Evolutionary conservation across 2,888 invertebrate species (phyloP).

Genomic region (Leuctra nigra): DNA sequence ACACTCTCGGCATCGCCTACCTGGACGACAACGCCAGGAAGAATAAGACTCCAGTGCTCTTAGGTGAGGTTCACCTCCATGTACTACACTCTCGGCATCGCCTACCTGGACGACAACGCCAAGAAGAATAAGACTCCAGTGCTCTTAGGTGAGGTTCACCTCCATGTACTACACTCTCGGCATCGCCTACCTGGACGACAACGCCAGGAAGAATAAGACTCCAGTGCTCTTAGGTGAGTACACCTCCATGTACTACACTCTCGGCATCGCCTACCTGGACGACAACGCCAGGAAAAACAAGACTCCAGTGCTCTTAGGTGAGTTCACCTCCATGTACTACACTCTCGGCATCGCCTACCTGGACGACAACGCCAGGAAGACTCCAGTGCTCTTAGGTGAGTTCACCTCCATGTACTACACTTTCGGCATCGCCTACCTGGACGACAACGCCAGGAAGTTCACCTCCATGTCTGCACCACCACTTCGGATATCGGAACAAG

Average conservation of each 20-base stretch:
- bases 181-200: conserved; percentile 42
- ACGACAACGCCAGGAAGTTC: conserved; percentile 38
- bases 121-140: conserved; percentile 33
- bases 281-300: conserved; percentile 36
- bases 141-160: conserved; percentile 34
- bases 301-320: conserved; percentile 34
- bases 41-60: conserved; percentile 32
- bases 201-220: conserved; percentile 32
- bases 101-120: conserved; percentile 41
- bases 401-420: conserved; percentile 39
- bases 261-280: conserved; percentile 42
- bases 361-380: conserved; percentile 38
- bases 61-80: conserved; percentile 36
- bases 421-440: conserved; percentile 41
- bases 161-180: conserved; percentile 40
- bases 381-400: conserved; percentile 34
- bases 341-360: conserved; percentile 41
- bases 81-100: conserved; percentile 40
- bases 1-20: conserved; percentile 41
- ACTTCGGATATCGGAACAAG: no score
- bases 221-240: conserved; percentile 40
- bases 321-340: conserved; percentile 38
- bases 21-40: conserved; percentile 39
- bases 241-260: conserved; percentile 38
- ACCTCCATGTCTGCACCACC: no score